Conservation (phyloP, 2,113 vertebrate genomes). For the Grallaria varia region DNA sequence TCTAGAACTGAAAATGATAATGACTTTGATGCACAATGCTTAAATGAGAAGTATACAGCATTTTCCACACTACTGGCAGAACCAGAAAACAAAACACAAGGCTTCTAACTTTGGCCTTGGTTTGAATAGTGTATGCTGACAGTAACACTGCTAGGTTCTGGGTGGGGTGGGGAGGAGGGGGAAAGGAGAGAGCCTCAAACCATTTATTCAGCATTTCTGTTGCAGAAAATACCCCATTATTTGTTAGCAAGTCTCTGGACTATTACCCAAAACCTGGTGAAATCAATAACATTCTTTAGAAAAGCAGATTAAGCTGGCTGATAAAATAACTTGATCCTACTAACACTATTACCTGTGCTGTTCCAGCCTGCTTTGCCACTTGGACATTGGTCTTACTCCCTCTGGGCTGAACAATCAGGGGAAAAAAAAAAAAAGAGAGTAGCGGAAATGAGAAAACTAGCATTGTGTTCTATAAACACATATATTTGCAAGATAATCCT, state of each 20-base stretch:
- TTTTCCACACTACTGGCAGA: not conserved
- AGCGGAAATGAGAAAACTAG: not conserved
- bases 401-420: conserved; percentile 28
- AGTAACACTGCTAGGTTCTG: not conserved
- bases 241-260: not conserved
- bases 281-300: not conserved
- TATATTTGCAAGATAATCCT: not conserved
- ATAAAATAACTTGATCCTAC: not conserved
- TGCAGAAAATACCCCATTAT: not conserved
- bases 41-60: not conserved
- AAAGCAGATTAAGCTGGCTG: not conserved
- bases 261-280: not conserved
- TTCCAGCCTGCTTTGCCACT: conserved; percentile 74
- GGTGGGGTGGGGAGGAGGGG: too few relatives aligned
- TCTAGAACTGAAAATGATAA: not conserved
- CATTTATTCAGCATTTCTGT: not conserved
- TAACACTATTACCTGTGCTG: conserved; percentile 72
- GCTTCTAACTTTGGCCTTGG: not conserved
- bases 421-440: not conserved
- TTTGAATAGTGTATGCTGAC: not conserved
- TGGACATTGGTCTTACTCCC: not conserved
- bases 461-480: not conserved
- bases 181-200: not conserved
- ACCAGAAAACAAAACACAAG: not conserved
- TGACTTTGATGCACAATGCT: not conserved